Conservation (phyloP, 2,888 invertebrate genomes). For the Erannis defoliaria region DNA sequence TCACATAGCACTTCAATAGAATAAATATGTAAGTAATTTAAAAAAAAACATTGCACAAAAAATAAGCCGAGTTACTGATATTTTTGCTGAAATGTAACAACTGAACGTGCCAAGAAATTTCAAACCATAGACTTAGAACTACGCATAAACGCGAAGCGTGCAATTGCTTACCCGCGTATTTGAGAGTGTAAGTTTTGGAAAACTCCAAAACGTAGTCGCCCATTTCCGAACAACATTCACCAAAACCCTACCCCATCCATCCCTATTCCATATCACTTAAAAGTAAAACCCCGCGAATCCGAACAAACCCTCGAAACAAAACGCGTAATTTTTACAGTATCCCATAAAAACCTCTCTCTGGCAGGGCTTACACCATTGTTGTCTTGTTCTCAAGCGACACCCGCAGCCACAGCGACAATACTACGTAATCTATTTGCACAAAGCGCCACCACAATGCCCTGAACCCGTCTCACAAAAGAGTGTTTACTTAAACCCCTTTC, state of each 20-base stretch:
- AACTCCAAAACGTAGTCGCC: background rate
- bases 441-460: conserved; percentile 74
- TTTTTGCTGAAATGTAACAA: no score
- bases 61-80: no score
- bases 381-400: conserved; percentile 53
- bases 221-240: background rate
- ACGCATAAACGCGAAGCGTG: no score
- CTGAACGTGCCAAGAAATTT: no score
- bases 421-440: conserved; percentile 82
- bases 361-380: conserved; percentile 48
- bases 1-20: no score
- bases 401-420: conserved; percentile 66
- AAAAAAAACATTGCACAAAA: no score
- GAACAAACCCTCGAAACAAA: conserved; percentile 34
- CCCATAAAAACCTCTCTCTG: conserved; percentile 45
- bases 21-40: no score
- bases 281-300: conserved; percentile 18
- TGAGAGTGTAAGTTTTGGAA: no score
- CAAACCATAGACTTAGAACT: no score
- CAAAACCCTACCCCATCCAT: background rate
- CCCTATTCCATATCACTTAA: conserved; percentile 7
- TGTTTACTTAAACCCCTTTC: conserved; percentile 85
- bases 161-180: no score
- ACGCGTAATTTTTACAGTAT: conserved; percentile 40
- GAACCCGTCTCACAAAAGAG: conserved; percentile 79